Evolutionary conservation across 2,888 invertebrate genomes (phyloP).

Genomic region (Cataglyphis livida): DNA sequence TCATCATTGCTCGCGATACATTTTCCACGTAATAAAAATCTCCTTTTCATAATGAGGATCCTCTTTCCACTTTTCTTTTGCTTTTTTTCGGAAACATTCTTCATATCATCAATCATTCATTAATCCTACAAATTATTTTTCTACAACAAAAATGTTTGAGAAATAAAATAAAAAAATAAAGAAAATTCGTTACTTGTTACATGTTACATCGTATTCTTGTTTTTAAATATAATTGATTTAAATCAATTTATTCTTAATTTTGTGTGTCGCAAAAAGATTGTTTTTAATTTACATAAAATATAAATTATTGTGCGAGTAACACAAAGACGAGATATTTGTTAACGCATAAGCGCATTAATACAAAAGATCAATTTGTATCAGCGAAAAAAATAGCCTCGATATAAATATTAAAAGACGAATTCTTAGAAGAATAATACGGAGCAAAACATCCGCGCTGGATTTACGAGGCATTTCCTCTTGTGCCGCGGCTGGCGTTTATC

Average conservation of each 20-base stretch:
- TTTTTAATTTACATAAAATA: neutral
- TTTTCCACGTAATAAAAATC: constrained; percentile 62
- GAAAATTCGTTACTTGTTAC: neutral
- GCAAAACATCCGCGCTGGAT: constrained; percentile 57
- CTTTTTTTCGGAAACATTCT: constrained; percentile 30
- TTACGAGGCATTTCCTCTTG: constrained; percentile 62
- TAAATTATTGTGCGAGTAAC: neutral
- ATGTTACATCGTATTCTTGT: neutral
- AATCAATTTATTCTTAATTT: neutral
- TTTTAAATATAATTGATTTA: neutral
- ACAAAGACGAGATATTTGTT: neutral
- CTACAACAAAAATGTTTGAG: too few relatives aligned
- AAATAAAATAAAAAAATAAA: neutral
- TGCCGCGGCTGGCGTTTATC: constrained; percentile 35
- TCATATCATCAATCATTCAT: neutral
- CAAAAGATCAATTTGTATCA: neutral
- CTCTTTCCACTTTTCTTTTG: constrained; percentile 34
- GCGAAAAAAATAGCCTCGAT: constrained; percentile 5
- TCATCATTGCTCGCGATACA: constrained; percentile 71
- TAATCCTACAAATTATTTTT: neutral
- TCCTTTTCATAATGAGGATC: constrained; percentile 62
- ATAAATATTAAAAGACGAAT: constrained; percentile 24
- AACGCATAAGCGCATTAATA: neutral
- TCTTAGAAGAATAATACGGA: constrained; percentile 37
- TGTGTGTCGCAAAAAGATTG: neutral